Base-by-base conservation (phyloP, 2,113 vertebrate genomes). In the Brevimyrus niger region DNA sequence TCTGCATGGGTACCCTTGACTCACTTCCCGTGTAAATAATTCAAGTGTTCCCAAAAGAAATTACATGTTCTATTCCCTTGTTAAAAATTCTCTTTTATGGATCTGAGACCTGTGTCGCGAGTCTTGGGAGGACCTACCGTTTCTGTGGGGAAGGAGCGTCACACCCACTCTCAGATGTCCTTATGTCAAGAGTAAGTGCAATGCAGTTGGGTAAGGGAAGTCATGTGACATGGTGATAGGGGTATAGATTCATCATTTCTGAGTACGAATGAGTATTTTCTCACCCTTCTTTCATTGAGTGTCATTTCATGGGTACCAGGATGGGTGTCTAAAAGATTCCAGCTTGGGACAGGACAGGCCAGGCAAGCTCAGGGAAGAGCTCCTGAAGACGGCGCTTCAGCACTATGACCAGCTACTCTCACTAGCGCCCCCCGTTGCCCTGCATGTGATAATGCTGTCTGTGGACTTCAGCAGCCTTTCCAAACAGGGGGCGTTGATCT, bases 401-500 rank as follows among this genome's bases (percentile, higher is more conserved):
- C 93, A 95, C 93, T 95, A 96, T 90, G 94, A 96, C 91, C 94
- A 95, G 91, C 94, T 94, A 92, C 92, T 93, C 91, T 94, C 93
- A 88, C 89, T 94, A 92, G 93, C 88, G 13, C 38, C 91, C 91
- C 3, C 92, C 0, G 93, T 89, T 87, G 91, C 48, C 76, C 92
- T 94, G 73, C 93, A 94, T 86, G 91, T 92, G 91, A 96, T 94
- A 89, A 96, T 96, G 92, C 96, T 96, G 89, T 96, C 95, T n/a
- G 95, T 96, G 17, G 95, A 95, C 91, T 94, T 96, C 31, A 96
- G 94, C 88, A 96, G 95, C 94, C 94, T 94, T 92, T 96, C 96
- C 88, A 96, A 94, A 89, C 96, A 96, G 35, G 96, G 96, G 0
- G 96, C 96, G 38, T 95, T 96, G 90, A 96, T 96, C 92, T 95